Conservation (phyloP, 2,797 vertebrate species). For the Arnoldichthys spilopterus region DNA sequence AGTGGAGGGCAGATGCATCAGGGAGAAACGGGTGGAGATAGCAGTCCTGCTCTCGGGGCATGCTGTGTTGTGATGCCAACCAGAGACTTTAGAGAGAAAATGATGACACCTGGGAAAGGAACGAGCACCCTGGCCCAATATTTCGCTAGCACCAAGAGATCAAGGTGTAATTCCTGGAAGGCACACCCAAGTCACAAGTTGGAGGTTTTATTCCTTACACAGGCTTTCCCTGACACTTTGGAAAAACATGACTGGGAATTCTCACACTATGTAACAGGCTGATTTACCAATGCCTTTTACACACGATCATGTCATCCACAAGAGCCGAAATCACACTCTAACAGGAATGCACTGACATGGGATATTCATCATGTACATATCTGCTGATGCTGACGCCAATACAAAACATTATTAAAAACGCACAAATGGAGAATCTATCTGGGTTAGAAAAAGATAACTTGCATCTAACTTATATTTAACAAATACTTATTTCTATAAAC, state of each 20-base stretch:
- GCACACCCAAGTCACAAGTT: neutral
- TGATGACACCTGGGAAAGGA: neutral
- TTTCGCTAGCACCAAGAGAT: conserved; percentile 2
- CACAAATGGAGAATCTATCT: no score
- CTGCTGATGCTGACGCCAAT: no score
- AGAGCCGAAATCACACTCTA: no score
- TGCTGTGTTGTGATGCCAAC: neutral
- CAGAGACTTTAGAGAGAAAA: neutral
- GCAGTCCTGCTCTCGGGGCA: neutral
- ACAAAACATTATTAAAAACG: no score
- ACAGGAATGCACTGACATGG: no score
- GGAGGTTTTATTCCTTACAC: conserved; percentile 11
- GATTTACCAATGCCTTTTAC: no score
- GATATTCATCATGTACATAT: no score
- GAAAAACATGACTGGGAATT: neutral
- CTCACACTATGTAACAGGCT: no score
- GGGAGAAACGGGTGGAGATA: neutral
- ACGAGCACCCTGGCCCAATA: neutral
- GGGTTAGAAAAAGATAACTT: no score
- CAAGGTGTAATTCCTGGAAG: conserved; percentile 1
- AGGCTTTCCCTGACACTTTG: neutral
- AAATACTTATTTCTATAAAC: no score
- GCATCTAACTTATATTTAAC: no score
- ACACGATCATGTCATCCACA: no score
- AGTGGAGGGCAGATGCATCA: neutral